Conservation (phyloP, 2,888 invertebrate species). For the Drosophila ezoana region DNA sequence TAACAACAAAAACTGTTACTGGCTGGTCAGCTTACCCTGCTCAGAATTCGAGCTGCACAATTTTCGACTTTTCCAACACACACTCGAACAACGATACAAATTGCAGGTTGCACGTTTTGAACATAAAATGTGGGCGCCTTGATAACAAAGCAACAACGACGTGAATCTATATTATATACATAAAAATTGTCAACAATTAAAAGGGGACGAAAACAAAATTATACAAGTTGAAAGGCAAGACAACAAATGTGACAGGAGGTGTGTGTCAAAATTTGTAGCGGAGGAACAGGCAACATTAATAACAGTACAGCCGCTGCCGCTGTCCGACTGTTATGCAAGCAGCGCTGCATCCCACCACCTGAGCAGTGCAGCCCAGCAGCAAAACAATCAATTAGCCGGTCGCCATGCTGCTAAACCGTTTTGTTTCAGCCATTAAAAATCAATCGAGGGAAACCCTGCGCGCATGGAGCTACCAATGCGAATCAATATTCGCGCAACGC, state of each 20-base stretch:
- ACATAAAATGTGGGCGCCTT: conserved; percentile 61
- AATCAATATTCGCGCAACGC: conserved; percentile 87
- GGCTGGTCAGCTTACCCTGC: conserved; percentile 27
- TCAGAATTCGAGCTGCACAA: conserved; percentile 14
- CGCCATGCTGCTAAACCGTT: conserved; percentile 76
- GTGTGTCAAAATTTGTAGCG: conserved; percentile 49
- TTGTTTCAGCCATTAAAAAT: conserved; percentile 84
- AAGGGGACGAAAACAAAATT: conserved; percentile 51
- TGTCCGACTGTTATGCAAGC: conserved; percentile 71
- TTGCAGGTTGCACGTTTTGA: conserved; percentile 73
- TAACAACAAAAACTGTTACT: neutral
- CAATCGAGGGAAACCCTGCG: conserved; percentile 86
- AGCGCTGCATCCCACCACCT: conserved; percentile 36
- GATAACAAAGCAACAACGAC: conserved; percentile 63
- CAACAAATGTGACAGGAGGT: conserved; percentile 60
- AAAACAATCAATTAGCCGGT: conserved; percentile 60
- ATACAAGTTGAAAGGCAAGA: conserved; percentile 41
- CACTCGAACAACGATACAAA: conserved; percentile 28
- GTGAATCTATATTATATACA: conserved; percentile 13
- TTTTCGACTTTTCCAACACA: conserved; percentile 49
- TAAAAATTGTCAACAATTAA: conserved; percentile 37
- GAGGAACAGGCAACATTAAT: conserved; percentile 48
- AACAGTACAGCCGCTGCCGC: conserved; percentile 47
- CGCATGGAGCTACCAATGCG: conserved; percentile 86
- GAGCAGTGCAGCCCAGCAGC: conserved; percentile 22